phyloP scores from a whole-genome alignment of 2,113 vertebrate genomes.

The Pao palembangensis region DNA sequence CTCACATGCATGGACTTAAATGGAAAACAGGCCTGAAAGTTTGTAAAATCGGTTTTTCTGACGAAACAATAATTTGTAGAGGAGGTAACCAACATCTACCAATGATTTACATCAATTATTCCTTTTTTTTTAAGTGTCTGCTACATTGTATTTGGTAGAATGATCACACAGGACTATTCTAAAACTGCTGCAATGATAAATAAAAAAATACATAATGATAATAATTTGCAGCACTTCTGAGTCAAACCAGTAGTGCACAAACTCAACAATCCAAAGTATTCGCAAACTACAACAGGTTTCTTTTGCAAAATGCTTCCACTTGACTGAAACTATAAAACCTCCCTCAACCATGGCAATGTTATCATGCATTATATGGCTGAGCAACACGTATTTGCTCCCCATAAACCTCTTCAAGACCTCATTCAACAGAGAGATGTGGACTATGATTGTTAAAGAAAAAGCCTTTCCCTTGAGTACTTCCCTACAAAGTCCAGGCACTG shows the following conservation, averaged over 20 bases:
- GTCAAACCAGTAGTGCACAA: background rate
- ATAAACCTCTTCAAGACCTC: background rate
- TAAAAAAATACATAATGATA: too few relatives aligned
- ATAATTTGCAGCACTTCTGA: background rate
- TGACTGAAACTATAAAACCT: background rate
- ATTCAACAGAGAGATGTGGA: slow-evolving; percentile 8
- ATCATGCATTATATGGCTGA: background rate
- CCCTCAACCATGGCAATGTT: slow-evolving; percentile 4
- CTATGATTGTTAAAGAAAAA: slow-evolving; percentile 11
- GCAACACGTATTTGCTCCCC: slow-evolving; percentile 1
- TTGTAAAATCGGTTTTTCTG: too few relatives aligned
- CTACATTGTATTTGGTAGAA: too few relatives aligned
- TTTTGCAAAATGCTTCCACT: slow-evolving; percentile 1
- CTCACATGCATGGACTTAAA: too few relatives aligned
- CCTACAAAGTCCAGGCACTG: slow-evolving; percentile 28
- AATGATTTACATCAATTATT: too few relatives aligned
- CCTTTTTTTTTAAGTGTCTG: too few relatives aligned
- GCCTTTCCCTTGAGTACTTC: slow-evolving; percentile 20
- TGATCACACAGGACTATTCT: too few relatives aligned
- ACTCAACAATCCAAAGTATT: background rate
- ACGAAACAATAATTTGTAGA: too few relatives aligned
- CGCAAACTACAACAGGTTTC: background rate
- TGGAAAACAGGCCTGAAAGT: too few relatives aligned
- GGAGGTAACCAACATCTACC: too few relatives aligned
- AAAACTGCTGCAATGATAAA: too few relatives aligned